Evolutionary conservation across 2,113 vertebrate genomes (phyloP), one percentile per base, ranked within the genome.

Genomic region (Tursiops truncatus): DNA sequence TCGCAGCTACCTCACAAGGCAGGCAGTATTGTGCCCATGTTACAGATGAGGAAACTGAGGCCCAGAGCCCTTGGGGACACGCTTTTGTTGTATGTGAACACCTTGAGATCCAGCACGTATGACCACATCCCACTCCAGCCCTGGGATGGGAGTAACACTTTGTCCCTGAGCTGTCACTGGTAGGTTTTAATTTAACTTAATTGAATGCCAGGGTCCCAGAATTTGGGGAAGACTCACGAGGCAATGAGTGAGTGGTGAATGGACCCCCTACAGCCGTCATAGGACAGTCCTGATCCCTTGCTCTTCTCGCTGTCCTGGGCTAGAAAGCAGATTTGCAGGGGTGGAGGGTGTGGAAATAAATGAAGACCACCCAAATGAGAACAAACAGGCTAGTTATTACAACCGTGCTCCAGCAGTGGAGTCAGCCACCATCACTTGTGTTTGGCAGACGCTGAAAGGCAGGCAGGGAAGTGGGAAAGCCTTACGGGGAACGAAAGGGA

Each of bases 351-450:
- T 50, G 36, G 53, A 41, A 25, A 17, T 74, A 31, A 38, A 58
- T 17, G 6, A 60, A 50, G 60, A 26, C n/a, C 50, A 3, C 21
- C 15, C 20, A 2, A 12, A 38, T 13, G 41, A 58, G 60, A 62
- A 56, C 50, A 56, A 7, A 13, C 58, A 20, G 58, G 26, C 68
- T 68, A 0, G 18, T 41, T 47, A n/a, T 23, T 44, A 80, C 3
- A 2, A 11, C 2, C 6, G 3, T 6, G 20, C 31, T 20, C 1
- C 5, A 4, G 50, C 5, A 1, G 8, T 8, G 50, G 25, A 53
- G 31, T 70, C 41, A 2, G 58, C 21, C 76, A 31, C 18, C 50
- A 2, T 8, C 33, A 1, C 87, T 18, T 26, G 15, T 0, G 2
- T 21, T 25, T 25, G 67, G 13, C 76, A 68, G 58, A 85, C 13